These are phyloP conservation scores for Tolypeutes matacus DNA, from an alignment of 2,797 vertebrate genomes.

Conservation along the genomic window DNA sequence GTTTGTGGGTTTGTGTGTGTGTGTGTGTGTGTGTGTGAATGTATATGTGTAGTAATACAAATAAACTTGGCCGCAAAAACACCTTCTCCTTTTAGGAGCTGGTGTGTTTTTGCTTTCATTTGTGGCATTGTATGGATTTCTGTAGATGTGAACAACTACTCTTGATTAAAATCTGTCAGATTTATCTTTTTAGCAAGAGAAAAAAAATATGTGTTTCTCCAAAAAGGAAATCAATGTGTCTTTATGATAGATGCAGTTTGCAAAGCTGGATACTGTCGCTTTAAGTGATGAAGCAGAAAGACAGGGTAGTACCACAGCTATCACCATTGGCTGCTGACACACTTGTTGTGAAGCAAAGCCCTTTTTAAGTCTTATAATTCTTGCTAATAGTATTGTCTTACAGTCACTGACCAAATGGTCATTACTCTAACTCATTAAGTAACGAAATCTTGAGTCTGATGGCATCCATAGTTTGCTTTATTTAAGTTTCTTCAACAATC, in stretches of 20 bases:
- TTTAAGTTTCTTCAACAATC: slow-evolving; percentile 68
- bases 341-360: slow-evolving; percentile 78
- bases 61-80: slow-evolving; percentile 78
- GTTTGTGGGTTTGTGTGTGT: slow-evolving; percentile 73
- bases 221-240: slow-evolving; percentile 91
- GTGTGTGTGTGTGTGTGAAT: slow-evolving; percentile 75
- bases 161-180: slow-evolving; percentile 91
- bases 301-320: slow-evolving; percentile 15
- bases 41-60: slow-evolving; percentile 72
- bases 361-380: too few relatives aligned
- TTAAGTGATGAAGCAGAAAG: slow-evolving; percentile 82
- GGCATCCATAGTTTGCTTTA: slow-evolving; percentile 34
- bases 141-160: slow-evolving; percentile 87
- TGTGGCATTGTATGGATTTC: slow-evolving; percentile 77
- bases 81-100: neutral
- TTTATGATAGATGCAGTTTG: slow-evolving; percentile 88
- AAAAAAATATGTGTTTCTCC: slow-evolving; percentile 89
- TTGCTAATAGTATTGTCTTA: slow-evolving; percentile 50
- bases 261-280: slow-evolving; percentile 84
- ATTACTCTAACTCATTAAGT: slow-evolving; percentile 72
- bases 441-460: slow-evolving; percentile 52
- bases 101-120: slow-evolving; percentile 73
- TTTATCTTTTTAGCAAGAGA: slow-evolving; percentile 88
- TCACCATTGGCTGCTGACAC: slow-evolving; percentile 78
- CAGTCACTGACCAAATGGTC: slow-evolving; percentile 79